Percentiles rank a stretch among this genome's conserved stretches.
Evolutionary conservation across 2,888 invertebrate genomes (phyloP).

Genomic region (Sicus ferrugineus): DNA sequence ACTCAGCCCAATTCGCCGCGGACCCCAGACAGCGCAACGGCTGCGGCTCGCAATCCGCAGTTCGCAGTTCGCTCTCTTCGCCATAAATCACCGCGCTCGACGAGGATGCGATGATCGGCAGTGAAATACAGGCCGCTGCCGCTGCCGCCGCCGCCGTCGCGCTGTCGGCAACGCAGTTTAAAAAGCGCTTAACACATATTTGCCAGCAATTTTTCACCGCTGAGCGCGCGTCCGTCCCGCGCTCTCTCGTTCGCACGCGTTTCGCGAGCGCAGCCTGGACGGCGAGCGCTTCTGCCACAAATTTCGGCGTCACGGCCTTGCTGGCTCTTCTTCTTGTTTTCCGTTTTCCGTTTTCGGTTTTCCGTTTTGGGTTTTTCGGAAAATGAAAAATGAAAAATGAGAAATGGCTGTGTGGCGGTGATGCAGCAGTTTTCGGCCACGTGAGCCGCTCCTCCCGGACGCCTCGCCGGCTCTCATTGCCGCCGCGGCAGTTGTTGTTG

Average conservation of each 20-base stretch:
- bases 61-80: constrained; percentile 13
- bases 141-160: constrained; percentile 29
- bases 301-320: not conserved
- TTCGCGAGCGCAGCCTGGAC: constrained; percentile 33
- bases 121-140: constrained; percentile 26
- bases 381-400: constrained; percentile 50
- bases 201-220: constrained; percentile 59
- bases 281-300: no score
- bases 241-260: constrained; percentile 43
- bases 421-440: constrained; percentile 41
- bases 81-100: constrained; percentile 21
- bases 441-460: no score
- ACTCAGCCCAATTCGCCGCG: constrained; percentile 32
- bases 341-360: constrained; percentile 3
- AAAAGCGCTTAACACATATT: constrained; percentile 64
- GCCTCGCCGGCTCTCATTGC: no score
- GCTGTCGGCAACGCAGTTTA: constrained; percentile 56
- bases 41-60: constrained; percentile 21
- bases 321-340: constrained; percentile 4
- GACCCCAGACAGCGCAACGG: not conserved
- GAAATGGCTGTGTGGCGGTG: constrained; percentile 48
- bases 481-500: constrained; percentile 10
- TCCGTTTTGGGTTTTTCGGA: constrained; percentile 41
- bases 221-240: constrained; percentile 17
- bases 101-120: constrained; percentile 16